These are phyloP conservation scores for Macrotrachela quadricornifera DNA, from an alignment of 1,140 invertebrate species.

Conservation along the genomic window DNA sequence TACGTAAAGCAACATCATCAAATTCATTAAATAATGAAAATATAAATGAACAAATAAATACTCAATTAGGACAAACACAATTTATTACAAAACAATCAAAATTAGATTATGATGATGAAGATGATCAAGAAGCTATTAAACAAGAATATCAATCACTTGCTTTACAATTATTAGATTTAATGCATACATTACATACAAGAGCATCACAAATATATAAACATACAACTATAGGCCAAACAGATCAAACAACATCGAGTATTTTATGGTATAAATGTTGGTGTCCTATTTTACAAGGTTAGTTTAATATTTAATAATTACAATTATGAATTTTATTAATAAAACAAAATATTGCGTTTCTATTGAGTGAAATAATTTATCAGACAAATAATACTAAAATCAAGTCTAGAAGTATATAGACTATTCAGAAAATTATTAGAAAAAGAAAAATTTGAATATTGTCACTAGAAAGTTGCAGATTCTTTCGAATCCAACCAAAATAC, in stretches of 20 bases:
- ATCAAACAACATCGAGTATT: conserved; percentile 29
- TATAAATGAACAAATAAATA: neutral
- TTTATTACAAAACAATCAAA: conserved; percentile 19
- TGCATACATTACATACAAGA: conserved; percentile 78
- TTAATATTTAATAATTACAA: too few species aligned
- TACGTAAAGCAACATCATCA: neutral
- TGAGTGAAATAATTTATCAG: too few species aligned
- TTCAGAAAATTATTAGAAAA: too few species aligned
- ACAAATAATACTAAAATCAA: too few species aligned
- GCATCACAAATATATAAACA: conserved; percentile 36
- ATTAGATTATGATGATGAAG: conserved; percentile 46
- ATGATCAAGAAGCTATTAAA: too few species aligned
- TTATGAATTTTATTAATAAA: too few species aligned
- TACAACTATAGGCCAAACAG: neutral
- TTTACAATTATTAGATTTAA: conserved; percentile 60
- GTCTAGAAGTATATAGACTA: too few species aligned
- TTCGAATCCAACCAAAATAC: too few species aligned
- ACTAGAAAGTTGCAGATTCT: too few species aligned
- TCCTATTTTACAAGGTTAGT: conserved; percentile 43
- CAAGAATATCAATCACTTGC: neutral
- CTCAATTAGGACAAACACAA: neutral
- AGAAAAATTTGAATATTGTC: too few species aligned
- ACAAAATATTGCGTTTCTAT: too few species aligned
- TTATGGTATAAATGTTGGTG: conserved; percentile 81
- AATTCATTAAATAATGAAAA: neutral